phyloP scores from a whole-genome alignment of 2,888 invertebrate species.

The Tiphia femorata region DNA sequence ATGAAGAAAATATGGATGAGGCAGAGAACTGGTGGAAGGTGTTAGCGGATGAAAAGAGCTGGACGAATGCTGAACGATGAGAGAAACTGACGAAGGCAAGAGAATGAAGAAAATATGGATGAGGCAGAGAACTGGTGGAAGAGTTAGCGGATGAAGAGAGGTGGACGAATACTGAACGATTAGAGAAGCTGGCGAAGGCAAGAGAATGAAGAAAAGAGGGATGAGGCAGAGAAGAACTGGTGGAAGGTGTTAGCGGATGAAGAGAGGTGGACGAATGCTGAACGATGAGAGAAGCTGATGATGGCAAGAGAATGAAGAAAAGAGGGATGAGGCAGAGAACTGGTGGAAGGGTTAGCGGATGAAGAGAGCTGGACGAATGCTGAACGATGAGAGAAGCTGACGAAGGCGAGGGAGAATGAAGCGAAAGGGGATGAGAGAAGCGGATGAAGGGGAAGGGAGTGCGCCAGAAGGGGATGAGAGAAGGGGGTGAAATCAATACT shows the following conservation, averaged over 20 bases:
- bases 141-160: no score
- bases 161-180: no score
- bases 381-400: neutral
- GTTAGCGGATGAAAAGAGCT: no score
- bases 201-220: neutral
- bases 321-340: neutral
- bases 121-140: neutral
- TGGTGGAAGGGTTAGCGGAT: neutral
- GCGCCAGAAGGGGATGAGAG: slow-evolving; percentile 40
- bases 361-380: neutral
- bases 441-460: slow-evolving; percentile 9
- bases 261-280: slow-evolving; percentile 29
- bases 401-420: slow-evolving; percentile 14
- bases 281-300: slow-evolving; percentile 52
- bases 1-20: neutral
- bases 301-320: slow-evolving; percentile 53
- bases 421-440: neutral
- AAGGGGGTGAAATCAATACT: slow-evolving; percentile 66
- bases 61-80: neutral
- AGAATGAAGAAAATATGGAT: neutral
- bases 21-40: no score
- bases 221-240: no score
- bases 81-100: slow-evolving; percentile 12
- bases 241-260: no score
- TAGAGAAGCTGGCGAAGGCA: slow-evolving; percentile 7